A percentile compares a stretch with the other conserved stretches of the same genome.
Conservation (phyloP, 2,888 invertebrate genomes). For the Lamproptera curius region DNA sequence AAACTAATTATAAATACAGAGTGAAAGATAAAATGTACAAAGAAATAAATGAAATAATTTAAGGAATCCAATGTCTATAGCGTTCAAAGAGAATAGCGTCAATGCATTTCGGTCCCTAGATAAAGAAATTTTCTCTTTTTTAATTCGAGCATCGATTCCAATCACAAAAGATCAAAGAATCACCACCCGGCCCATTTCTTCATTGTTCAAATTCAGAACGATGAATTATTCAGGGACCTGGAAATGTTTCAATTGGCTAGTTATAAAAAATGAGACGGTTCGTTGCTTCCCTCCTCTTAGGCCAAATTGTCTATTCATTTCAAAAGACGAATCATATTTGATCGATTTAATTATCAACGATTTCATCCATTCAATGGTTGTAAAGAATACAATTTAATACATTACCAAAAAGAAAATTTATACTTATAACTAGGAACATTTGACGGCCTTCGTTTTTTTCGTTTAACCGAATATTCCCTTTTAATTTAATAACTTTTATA, state of each 20-base stretch:
- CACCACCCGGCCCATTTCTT: constrained; percentile 76
- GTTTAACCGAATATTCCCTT: no score
- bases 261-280: constrained; percentile 77
- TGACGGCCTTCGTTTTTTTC: no score
- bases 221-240: constrained; percentile 78
- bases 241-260: constrained; percentile 79
- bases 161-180: constrained; percentile 79
- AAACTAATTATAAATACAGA: background rate
- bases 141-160: constrained; percentile 79
- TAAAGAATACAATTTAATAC: no score
- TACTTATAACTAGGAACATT: no score
- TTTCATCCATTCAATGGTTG: no score
- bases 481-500: no score
- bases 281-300: constrained; percentile 73
- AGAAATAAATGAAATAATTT: constrained; percentile 29
- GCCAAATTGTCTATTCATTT: constrained; percentile 73
- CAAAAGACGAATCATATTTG: constrained; percentile 54
- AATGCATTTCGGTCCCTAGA: constrained; percentile 72
- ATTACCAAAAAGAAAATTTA: no score
- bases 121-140: constrained; percentile 73
- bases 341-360: constrained; percentile 41
- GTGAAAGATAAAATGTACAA: background rate
- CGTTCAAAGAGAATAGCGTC: constrained; percentile 58
- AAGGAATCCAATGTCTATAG: constrained; percentile 7
- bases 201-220: constrained; percentile 76